Evolutionary conservation across 2,113 vertebrate species (phyloP).

Genomic region (Polypterus bichir): DNA sequence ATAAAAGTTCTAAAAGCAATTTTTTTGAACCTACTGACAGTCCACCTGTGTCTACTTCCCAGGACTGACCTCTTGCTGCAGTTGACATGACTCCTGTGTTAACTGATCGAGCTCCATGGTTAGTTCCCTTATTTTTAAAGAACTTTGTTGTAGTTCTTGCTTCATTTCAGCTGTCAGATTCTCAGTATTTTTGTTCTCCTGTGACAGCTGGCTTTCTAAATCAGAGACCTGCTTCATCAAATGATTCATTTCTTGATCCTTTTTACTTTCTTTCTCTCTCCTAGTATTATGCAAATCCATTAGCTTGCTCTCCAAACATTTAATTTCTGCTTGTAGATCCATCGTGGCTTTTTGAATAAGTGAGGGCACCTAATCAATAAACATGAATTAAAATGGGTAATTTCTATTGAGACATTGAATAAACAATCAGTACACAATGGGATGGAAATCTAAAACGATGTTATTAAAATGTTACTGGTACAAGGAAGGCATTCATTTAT

Average conservation of each 20-base stretch:
- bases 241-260: conserved; percentile 42
- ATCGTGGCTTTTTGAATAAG: conserved; percentile 44
- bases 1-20: too few species aligned
- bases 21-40: too few species aligned
- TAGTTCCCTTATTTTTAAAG: conserved; percentile 51
- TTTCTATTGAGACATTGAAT: too few species aligned
- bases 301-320: conserved; percentile 45
- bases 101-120: conserved; percentile 44
- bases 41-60: conserved; percentile 16
- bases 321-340: conserved; percentile 42
- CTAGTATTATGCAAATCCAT: conserved; percentile 31
- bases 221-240: conserved; percentile 43
- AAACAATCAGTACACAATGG: too few species aligned
- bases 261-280: conserved; percentile 39
- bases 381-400: neutral
- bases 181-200: conserved; percentile 42
- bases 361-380: conserved; percentile 41
- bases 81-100: conserved; percentile 41
- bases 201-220: conserved; percentile 41
- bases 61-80: conserved; percentile 59
- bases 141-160: conserved; percentile 52
- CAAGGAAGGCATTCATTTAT: too few species aligned
- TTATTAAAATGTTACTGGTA: too few species aligned
- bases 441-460: too few species aligned
- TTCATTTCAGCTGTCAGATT: conserved; percentile 38